Base-by-base conservation (phyloP, 2,888 invertebrate species). In the Gnatocerus cornutus region DNA sequence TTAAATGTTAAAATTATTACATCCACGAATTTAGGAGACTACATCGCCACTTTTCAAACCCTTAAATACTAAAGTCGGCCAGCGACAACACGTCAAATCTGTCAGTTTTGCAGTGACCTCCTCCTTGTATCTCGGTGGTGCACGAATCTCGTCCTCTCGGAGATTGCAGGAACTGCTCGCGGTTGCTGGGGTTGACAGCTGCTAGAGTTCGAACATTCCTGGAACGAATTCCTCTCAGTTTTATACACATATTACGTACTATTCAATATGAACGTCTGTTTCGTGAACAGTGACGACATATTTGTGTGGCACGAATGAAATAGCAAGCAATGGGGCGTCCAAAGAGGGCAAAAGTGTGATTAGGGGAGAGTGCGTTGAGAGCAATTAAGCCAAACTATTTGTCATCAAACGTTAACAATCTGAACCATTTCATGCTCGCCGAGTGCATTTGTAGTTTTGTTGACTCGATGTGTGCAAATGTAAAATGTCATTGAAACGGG, bases 371-470 rank as follows among this genome's bases (percentile, higher is more conserved):
- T 56, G 66, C 59, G 73, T 80, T 77, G 77, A 75, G 77, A 76
- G 78, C 79, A 80, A 79, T 80, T 78, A 79, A 76, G 74, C 74
- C 72, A 72, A 75, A 73, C 76, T 76, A 73, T 74, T 73, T 74
- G 74, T 74, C 73, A 72, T 75, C 71, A 74, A 74, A 74, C 68
- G 72, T 71, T 65, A 74, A 71, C 73, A 74, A 74, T 74, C 71
- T 69, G 56, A 69, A 71, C 71, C 72, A 72, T 76, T 74, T 69
- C 70, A 71, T 71, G 71, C 71, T 67, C 58, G 67, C 70, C 62
- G 73, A 73, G 59, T 73, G 59, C 68, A 74, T 72, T 71, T 71
- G 68, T 59, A 73, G 73, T 74, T 74, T 74, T 74, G 74, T 76
- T 76, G 72, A 71, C 74, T 73, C 68, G 69, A 58, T 71, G 68